Percentiles rank a stretch among this genome's conserved stretches.
These are phyloP conservation scores for Protophormia terraenovae DNA, from an alignment of 2,888 invertebrate genomes.

Conservation along the genomic window DNA sequence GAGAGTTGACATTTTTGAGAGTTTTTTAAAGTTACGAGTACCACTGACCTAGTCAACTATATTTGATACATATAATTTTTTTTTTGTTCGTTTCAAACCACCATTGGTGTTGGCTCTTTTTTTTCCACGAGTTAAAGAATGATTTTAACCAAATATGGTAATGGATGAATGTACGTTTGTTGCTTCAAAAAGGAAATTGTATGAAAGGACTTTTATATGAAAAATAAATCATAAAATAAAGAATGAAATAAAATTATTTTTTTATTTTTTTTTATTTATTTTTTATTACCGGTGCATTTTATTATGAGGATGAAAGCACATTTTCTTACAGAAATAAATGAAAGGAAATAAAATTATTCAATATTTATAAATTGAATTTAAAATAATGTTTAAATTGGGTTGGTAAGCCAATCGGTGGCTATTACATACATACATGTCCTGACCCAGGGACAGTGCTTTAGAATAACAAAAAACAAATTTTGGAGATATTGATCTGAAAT, in stretches of 20 bases:
- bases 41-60: constrained; percentile 68
- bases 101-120: no score
- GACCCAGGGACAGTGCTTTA: no score
- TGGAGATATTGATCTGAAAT: no score
- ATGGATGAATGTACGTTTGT: background rate
- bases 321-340: background rate
- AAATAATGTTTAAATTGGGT: no score
- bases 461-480: no score
- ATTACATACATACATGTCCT: no score
- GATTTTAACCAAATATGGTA: constrained; percentile 34
- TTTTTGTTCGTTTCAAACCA: background rate
- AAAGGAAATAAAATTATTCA: background rate
- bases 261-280: no score
- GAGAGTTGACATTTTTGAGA: background rate
- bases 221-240: background rate
- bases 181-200: background rate
- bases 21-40: background rate
- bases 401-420: no score
- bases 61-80: background rate
- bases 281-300: background rate
- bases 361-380: background rate
- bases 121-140: background rate
- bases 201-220: background rate
- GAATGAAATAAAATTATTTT: background rate
- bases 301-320: background rate